These are phyloP conservation scores for Tanaodytes sp. DNA, from an alignment of 2,888 invertebrate species.

Conservation along the genomic window DNA sequence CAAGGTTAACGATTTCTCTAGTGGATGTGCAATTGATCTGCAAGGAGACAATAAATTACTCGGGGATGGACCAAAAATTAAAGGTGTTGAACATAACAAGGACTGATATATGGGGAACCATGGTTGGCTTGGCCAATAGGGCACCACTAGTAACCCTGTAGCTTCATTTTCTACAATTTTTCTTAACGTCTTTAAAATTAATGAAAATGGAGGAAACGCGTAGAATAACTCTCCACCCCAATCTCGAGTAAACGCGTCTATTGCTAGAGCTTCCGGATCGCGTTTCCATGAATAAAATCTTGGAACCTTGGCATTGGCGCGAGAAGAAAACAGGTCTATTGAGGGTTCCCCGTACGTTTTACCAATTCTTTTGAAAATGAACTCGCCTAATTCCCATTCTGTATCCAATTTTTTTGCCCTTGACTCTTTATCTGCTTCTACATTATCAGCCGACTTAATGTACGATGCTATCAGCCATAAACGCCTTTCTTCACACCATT, in stretches of 20 bases:
- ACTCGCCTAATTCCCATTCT: not conserved
- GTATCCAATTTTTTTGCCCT: not conserved
- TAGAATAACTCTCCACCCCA: not conserved
- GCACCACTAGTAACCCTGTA: not conserved
- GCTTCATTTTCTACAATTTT: not conserved
- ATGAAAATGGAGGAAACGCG: not conserved
- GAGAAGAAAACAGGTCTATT: not conserved
- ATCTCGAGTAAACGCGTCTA: not conserved
- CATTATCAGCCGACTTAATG: too few species aligned
- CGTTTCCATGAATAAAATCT: not conserved
- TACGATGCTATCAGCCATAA: too few species aligned
- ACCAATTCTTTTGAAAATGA: not conserved
- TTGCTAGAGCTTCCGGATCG: not conserved
- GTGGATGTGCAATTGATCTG: too few species aligned
- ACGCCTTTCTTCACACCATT: not conserved
- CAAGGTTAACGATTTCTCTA: too few species aligned
- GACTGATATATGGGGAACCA: not conserved
- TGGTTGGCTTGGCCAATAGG: not conserved
- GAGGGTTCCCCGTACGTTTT: not conserved
- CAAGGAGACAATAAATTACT: not conserved
- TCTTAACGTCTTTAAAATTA: not conserved
- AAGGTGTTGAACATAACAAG: not conserved
- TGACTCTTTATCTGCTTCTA: too few species aligned
- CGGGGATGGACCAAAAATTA: not conserved
- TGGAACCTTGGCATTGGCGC: not conserved